Percentiles rank a stretch among this genome's conserved stretches.
phyloP scores from a whole-genome alignment of 2,797 vertebrate species.

The Myotis findleyi region DNA sequence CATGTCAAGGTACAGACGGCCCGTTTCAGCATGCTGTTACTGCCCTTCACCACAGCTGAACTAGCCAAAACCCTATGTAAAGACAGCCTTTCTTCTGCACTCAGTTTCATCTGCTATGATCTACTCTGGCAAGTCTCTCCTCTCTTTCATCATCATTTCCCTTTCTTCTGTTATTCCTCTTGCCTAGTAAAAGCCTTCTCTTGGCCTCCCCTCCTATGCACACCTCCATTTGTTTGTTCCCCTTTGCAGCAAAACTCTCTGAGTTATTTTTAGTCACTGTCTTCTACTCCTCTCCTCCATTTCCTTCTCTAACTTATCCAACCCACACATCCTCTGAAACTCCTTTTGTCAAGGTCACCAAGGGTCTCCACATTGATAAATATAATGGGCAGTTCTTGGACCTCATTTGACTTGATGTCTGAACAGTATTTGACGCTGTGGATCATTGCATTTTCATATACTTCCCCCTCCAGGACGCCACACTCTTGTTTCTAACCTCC shows the following conservation, averaged over 20 bases:
- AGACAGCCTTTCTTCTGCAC: not conserved
- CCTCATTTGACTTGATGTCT: not conserved
- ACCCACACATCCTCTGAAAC: not conserved
- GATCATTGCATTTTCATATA: not conserved
- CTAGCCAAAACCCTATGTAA: not conserved
- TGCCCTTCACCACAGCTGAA: not conserved
- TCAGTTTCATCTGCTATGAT: not conserved
- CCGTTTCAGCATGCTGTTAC: not conserved
- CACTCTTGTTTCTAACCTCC: not conserved
- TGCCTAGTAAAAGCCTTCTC: not conserved
- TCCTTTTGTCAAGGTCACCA: not conserved
- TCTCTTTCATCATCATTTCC: not conserved
- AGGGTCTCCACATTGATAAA: not conserved
- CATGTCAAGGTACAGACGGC: too few relatives aligned
- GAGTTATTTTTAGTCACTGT: not conserved
- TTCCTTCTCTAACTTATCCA: not conserved
- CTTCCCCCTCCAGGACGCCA: not conserved
- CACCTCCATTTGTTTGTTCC: not conserved
- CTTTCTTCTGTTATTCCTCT: not conserved
- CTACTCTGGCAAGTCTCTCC: not conserved
- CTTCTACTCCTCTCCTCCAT: not conserved
- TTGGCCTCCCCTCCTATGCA: not conserved
- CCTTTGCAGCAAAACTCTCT: not conserved
- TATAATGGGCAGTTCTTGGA: not conserved
- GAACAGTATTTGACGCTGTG: not conserved